Evolutionary conservation across 2,797 vertebrate species (phyloP), one percentile per base, ranked within the genome.

Genomic region (Poecilia picta): DNA sequence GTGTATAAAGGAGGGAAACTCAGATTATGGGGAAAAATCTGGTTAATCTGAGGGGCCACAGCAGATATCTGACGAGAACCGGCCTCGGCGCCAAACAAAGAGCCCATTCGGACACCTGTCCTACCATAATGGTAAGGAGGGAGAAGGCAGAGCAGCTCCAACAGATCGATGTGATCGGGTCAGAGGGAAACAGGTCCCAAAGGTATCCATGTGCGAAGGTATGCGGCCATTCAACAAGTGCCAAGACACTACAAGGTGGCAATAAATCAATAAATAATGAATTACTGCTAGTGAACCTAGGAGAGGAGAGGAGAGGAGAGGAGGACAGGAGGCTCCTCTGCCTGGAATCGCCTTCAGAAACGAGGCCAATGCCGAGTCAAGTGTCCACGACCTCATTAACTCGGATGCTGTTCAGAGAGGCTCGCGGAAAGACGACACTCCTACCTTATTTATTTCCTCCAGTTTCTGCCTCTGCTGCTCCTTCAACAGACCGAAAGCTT

Each of bases 381-480:
- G 91, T 85, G 83, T 78, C 7, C 1, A 78, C 72, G 75, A 51
- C 81, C 84, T 87, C 78, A 45, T 73, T 76, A 73, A 62, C 5
- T 2, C 51, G 77, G 78, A 81, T 15, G 76, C 77, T 47, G 53
- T 82, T 71, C n/a, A 74, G 73, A 73, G 28, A 78, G 75, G 81
- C 75, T 25, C 43, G 4, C 28, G 46, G 7, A 41, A 70, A 20
- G 13, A 46, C 5, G 31, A n/a, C 59, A 3, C 2, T 15, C 85
- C 0, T 94, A 98, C 97, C 97, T 97, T 92, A 91, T 98, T 98
- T 81, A 98, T 95, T 88, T 97, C 96, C 31, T 97, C 96, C 91
- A 97, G 79, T 87, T 93, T 95, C 57, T 95, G 95, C 88, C 95
- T 94, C 75, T 97, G 97, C 85, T 97, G 96, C 71, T 95, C 96